Evolutionary conservation across 2,888 invertebrate genomes (phyloP), one percentile per base, ranked within the genome.

Genomic region (Arrhopalites spinosus): DNA sequence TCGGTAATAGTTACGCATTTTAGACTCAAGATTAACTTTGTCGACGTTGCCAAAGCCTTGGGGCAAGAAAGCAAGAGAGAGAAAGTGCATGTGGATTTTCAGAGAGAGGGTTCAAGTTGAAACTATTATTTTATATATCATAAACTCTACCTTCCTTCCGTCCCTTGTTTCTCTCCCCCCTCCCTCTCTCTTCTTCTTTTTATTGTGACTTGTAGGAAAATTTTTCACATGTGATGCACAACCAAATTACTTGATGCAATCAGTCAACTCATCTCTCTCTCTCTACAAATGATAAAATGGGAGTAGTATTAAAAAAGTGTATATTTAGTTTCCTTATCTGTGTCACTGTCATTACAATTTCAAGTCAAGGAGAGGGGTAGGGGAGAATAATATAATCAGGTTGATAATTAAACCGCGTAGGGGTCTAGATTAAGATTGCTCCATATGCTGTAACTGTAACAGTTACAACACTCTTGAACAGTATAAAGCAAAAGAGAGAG

Each of bases 1-100:
- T 66, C n/a, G 29, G 29, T 30, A 70, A 56, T 70, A 70, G 70
- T 70, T 70, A 70, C 70, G 70, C 70, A 70, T 70, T 70, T 70
- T 70, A 70, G 56, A 56, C 56, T 50, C 56, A 56, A 70, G 70
- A 70, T 70, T 70, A 70, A 70, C 56, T 70, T 70, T 70, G 70
- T 70, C 56, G 45, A 20, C 70, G 30, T 27, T 59, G 27, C 27
- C 27, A 23, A 2, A 36, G 15, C 59, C 50, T 15, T 3, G 50
- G 17, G 20, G 50, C 20, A 50, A 50, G 17, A 50, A 5, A 15
- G 20, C 8, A 50, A 50, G 50, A 50, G 3, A 17, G n/a, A 17
- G 50, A 17, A 50, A 50, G 15, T 50, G 20, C 50, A 50, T 15
- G 20, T 2, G 59, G 25, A 3, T 50, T 1, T 56, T 56, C 7